phyloP scores from a whole-genome alignment of 2,797 vertebrate genomes.

The Pseudochirops corinnae region DNA sequence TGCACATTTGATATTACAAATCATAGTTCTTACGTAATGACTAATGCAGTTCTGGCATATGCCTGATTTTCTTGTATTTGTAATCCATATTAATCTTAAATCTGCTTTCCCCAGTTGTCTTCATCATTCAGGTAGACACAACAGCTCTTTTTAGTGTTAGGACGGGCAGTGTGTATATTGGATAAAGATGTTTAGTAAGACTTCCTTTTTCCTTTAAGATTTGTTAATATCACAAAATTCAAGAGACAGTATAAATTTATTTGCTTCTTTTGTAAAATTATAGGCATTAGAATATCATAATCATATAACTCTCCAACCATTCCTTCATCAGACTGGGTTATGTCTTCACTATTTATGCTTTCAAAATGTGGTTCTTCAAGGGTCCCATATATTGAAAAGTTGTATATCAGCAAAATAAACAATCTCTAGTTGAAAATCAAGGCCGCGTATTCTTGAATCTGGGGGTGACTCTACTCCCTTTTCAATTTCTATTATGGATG shows the following conservation, averaged over 20 bases:
- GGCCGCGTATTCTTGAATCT: too few relatives aligned
- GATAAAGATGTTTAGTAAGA: not conserved
- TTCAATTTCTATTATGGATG: not conserved
- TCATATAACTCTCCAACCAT: not conserved
- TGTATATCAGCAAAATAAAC: not conserved
- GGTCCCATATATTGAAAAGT: not conserved
- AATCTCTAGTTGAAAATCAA: not conserved
- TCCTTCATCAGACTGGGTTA: not conserved
- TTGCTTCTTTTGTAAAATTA: not conserved
- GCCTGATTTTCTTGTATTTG: slow-evolving; percentile 14
- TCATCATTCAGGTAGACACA: not conserved
- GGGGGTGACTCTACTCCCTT: too few relatives aligned
- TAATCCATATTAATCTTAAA: not conserved
- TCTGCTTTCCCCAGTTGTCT: not conserved
- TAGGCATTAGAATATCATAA: not conserved
- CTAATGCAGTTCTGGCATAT: not conserved
- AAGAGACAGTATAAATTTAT: not conserved
- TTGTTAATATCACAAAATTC: not conserved
- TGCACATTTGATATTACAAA: not conserved
- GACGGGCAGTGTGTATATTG: not conserved
- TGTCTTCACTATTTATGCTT: not conserved
- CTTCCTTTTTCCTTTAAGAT: not conserved
- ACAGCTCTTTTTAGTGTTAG: not conserved
- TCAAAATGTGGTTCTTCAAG: not conserved
- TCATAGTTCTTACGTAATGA: not conserved